phyloP scores from a whole-genome alignment of 2,797 vertebrate species.

The Sebastes iracundus region DNA sequence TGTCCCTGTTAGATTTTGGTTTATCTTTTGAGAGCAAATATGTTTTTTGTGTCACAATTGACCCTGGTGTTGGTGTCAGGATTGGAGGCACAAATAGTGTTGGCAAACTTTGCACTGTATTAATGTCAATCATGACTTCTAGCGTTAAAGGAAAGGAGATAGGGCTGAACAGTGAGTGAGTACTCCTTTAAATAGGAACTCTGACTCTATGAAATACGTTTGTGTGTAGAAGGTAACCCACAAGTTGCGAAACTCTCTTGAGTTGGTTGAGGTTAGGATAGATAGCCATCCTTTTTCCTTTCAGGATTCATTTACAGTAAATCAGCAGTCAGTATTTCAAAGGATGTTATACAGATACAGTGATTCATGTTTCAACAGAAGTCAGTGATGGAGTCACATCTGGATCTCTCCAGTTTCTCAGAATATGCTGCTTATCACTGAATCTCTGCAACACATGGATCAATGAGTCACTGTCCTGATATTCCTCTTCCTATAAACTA shows the following conservation, averaged over 20 bases:
- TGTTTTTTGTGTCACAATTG: too few species aligned
- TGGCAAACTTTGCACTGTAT: not conserved
- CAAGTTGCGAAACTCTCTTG: too few species aligned
- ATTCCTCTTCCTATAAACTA: conserved; percentile 23
- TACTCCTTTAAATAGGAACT: not conserved
- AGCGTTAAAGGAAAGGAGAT: not conserved
- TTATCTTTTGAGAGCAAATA: not conserved
- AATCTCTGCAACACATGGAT: conserved; percentile 33
- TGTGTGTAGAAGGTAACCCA: too few species aligned
- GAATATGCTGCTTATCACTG: conserved; percentile 31
- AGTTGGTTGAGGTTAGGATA: too few species aligned
- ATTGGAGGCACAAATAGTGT: not conserved
- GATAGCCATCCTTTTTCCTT: not conserved
- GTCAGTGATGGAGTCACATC: conserved; percentile 38
- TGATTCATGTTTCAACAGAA: not conserved
- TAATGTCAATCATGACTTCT: not conserved
- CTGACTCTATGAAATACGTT: too few species aligned
- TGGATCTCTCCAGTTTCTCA: conserved; percentile 24
- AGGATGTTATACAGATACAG: not conserved
- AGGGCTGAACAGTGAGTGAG: not conserved
- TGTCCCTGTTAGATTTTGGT: not conserved
- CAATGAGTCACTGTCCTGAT: conserved; percentile 32
- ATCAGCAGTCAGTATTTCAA: not conserved
- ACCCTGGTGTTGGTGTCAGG: too few species aligned
- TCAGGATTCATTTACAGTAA: not conserved